Conservation (phyloP, 2,888 invertebrate species). For the Calliphora vomitoria region DNA sequence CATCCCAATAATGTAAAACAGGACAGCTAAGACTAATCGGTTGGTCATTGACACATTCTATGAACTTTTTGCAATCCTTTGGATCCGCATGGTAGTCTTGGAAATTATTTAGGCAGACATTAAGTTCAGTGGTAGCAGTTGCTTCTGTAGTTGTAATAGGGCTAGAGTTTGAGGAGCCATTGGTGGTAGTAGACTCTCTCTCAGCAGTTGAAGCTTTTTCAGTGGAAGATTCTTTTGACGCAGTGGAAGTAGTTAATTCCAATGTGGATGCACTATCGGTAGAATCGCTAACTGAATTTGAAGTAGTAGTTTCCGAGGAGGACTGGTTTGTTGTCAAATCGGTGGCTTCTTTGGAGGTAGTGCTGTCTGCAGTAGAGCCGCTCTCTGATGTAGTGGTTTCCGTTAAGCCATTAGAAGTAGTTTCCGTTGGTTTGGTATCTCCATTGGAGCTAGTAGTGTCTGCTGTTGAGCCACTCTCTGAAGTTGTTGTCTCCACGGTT, state of each 20-base stretch:
- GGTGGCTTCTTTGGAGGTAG: neutral
- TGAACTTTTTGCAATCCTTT: slow-evolving; percentile 42
- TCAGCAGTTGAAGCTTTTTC: too few species aligned
- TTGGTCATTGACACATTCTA: slow-evolving; percentile 44
- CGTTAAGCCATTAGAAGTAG: too few species aligned
- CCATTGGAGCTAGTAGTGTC: neutral
- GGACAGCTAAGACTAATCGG: slow-evolving; percentile 25
- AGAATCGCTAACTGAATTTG: neutral
- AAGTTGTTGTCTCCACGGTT: neutral
- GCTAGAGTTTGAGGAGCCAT: too few species aligned
- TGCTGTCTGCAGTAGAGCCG: slow-evolving; percentile 8
- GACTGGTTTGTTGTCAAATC: neutral
- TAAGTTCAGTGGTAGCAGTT: neutral
- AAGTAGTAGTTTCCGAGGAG: neutral
- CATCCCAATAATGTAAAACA: slow-evolving; percentile 41
- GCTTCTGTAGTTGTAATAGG: neutral
- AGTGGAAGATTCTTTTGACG: too few species aligned
- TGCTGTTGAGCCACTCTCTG: neutral
- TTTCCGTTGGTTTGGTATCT: too few species aligned
- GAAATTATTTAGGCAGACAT: neutral
- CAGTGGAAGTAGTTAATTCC: neutral
- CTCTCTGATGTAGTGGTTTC: neutral
- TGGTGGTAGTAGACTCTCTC: too few species aligned
- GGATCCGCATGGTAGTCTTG: slow-evolving; percentile 25
- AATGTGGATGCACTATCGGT: neutral